These are phyloP conservation scores for Lytechinus variegatus DNA, from an alignment of 35 echinoderm and acorn worm genomes.

Conservation along the genomic window DNA sequence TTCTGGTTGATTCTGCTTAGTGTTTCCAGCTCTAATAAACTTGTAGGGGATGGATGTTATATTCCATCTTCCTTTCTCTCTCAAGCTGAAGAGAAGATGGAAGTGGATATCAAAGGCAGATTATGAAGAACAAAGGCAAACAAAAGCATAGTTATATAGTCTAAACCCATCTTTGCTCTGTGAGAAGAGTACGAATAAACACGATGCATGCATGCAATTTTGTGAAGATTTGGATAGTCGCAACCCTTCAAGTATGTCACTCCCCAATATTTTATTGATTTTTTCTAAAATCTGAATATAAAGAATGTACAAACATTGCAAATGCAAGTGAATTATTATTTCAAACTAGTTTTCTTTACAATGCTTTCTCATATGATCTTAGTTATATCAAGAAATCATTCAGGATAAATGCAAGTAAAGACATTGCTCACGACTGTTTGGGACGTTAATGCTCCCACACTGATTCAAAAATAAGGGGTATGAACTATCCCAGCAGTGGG, in stretches of 20 bases:
- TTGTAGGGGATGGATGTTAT: background rate
- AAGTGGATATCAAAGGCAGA: background rate
- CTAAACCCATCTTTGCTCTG: background rate
- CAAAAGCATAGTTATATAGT: too few relatives aligned
- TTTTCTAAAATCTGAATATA: background rate
- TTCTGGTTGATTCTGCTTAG: background rate
- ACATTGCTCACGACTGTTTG: background rate
- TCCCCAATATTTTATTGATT: background rate
- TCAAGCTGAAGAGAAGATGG: background rate
- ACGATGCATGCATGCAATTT: background rate
- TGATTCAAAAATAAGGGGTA: background rate
- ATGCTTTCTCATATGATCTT: background rate
- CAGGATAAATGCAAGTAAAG: background rate
- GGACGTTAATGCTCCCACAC: background rate
- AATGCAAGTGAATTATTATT: background rate
- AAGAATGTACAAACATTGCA: background rate
- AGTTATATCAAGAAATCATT: background rate
- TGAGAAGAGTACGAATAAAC: background rate
- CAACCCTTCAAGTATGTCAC: background rate
- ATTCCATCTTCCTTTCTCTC: background rate
- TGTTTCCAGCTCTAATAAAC: background rate
- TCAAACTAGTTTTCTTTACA: background rate
- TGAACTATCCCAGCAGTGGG: slow-evolving; percentile 51
- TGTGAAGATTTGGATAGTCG: background rate
- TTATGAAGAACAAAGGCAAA: background rate